Evolutionary conservation across 92 coral and sea anemone species (phyloP).

Genomic region (Bergia puertoricense): DNA sequence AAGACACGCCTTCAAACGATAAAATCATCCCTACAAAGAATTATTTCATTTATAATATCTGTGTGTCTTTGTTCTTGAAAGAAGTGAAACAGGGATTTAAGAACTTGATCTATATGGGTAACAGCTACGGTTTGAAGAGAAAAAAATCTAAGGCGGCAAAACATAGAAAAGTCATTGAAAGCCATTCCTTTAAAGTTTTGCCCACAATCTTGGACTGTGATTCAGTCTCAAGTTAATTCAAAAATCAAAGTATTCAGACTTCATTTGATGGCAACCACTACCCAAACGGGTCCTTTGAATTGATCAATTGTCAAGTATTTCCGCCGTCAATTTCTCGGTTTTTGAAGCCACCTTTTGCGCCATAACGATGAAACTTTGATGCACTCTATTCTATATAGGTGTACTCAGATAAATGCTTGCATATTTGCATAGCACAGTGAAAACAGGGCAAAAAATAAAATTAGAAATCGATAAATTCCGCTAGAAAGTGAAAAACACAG

Average conservation of each 20-base stretch:
- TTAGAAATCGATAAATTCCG: background rate
- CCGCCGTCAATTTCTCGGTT: background rate
- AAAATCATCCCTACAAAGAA: background rate
- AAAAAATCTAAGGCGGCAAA: background rate
- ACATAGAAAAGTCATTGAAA: slow-evolving; percentile 20
- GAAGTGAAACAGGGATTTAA: slow-evolving; percentile 11
- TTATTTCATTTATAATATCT: background rate
- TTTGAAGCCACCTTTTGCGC: background rate
- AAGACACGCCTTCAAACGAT: background rate
- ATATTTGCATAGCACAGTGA: background rate
- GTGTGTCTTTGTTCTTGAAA: slow-evolving; percentile 20
- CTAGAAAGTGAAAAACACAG: background rate
- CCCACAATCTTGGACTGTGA: background rate
- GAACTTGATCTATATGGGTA: background rate
- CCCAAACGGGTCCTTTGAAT: background rate
- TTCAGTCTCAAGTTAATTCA: background rate
- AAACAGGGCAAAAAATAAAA: background rate
- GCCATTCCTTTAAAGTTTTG: background rate
- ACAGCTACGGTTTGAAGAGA: background rate
- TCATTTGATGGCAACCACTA: background rate
- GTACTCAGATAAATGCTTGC: no score
- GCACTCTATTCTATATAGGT: background rate
- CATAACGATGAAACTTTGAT: background rate
- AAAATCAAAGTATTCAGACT: background rate
- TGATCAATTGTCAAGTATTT: slow-evolving; percentile 1